These are phyloP conservation scores for Ceratina japonica DNA, from an alignment of 1,140 invertebrate species.

Conservation along the genomic window DNA sequence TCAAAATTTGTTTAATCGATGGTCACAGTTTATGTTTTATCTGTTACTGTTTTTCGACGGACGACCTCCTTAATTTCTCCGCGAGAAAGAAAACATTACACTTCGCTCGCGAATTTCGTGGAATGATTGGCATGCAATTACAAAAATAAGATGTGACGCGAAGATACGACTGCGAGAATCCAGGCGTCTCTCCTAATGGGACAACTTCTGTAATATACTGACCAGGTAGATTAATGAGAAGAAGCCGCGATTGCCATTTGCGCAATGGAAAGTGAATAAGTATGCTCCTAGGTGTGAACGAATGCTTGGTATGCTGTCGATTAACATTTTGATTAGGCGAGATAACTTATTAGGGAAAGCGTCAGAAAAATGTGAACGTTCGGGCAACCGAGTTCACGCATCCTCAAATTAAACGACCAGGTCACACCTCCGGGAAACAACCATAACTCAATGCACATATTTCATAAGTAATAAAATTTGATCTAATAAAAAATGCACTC, in stretches of 20 bases:
- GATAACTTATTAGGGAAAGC: conserved; percentile 11
- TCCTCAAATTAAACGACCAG: too few relatives aligned
- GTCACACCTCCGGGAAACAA: too few relatives aligned
- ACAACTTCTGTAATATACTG: neutral
- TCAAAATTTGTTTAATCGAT: too few relatives aligned
- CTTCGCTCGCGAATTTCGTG: neutral
- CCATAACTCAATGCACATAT: too few relatives aligned
- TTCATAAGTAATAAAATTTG: too few relatives aligned
- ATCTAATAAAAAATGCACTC: too few relatives aligned
- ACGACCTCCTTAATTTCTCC: too few relatives aligned
- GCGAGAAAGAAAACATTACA: too few relatives aligned
- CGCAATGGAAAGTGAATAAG: neutral
- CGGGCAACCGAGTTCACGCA: too few relatives aligned
- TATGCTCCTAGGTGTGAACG: neutral
- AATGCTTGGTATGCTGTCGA: neutral
- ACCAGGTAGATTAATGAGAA: neutral
- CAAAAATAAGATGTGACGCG: neutral
- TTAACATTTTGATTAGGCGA: neutral
- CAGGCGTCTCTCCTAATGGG: neutral
- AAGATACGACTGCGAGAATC: neutral
- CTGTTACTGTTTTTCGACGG: too few relatives aligned
- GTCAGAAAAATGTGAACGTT: neutral
- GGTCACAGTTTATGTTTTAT: too few relatives aligned
- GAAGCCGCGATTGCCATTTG: neutral
- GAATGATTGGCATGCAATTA: neutral